Evolutionary conservation across 2,113 vertebrate species (phyloP), one percentile per base, ranked within the genome.

Genomic region (Trinectes maculatus): DNA sequence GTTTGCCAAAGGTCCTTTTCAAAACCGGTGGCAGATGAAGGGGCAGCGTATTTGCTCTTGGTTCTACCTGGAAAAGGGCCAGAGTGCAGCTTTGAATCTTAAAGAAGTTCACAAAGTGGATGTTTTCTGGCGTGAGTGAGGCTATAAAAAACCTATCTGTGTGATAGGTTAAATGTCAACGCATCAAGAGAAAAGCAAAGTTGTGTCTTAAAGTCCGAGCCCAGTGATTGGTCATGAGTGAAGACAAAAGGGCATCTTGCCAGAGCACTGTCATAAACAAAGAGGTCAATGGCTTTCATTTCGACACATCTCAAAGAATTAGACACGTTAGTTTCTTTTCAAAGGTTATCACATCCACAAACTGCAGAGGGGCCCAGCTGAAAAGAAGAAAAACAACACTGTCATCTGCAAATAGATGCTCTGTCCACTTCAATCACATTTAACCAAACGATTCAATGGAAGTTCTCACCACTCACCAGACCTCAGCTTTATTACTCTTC

Each of bases 231-330:
- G 18, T 48, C 33, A 24, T 40, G 24, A 77, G 72, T 53, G 39
- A 22, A 66, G 18, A 29, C 43, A 16, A 86, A 88, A 87, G 77
- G 77, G 59, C 80, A 85, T 67, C 47, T 28, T 59, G 59, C 58
- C 70, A 15, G 42, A 62, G 33, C 11, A 8, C 37, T 79, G 79
- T 66, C 54, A 65, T 46, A 77, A 77, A 66, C 55, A 24, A 77
- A 57, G 69, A 58, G 59, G 74, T 71, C 68, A 69, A 36, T 51
- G 69, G 31, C 4, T 5, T 31, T 65, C 12, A 56, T 28, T 19
- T 25, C 61, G 69, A 62, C 65, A 70, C 19, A n/a, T 61, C 37
- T 62, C 16, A 44, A 60, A 65, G 31, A 56, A 52, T 55, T n/a
- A 57, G 54, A 57, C 18, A 13, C 26, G 43, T 47, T 52, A 36